Percentiles rank a stretch among this genome's conserved stretches.
Evolutionary conservation across 1,140 invertebrate species (phyloP).

Genomic region (Saxidomus purpurata): DNA sequence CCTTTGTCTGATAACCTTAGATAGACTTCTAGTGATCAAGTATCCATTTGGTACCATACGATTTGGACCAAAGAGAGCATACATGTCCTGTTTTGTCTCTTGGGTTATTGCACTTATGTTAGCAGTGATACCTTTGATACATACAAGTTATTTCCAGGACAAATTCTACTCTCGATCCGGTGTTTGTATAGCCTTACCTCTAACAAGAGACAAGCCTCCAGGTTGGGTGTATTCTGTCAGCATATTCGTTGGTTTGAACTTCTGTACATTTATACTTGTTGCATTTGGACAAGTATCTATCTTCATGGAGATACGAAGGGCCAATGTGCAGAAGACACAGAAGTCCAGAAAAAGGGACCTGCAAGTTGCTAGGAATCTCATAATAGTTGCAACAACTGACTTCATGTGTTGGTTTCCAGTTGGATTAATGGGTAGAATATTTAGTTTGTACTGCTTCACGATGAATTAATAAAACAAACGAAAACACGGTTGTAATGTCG

Average conservation of each 20-base stretch:
- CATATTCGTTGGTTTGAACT: constrained; percentile 73
- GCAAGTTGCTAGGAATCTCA: constrained; percentile 60
- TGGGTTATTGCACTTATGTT: constrained; percentile 69
- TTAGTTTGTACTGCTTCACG: too few relatives aligned
- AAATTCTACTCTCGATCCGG: constrained; percentile 70
- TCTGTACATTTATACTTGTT: constrained; percentile 58
- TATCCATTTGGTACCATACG: constrained; percentile 75
- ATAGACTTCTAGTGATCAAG: constrained; percentile 76
- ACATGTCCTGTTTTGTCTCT: background rate
- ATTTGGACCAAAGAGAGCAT: constrained; percentile 37
- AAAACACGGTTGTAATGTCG: too few relatives aligned
- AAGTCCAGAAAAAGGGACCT: constrained; percentile 50
- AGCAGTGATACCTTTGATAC: constrained; percentile 67
- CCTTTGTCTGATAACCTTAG: constrained; percentile 78
- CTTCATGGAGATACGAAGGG: constrained; percentile 17
- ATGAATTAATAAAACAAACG: too few relatives aligned
- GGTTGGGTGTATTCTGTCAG: constrained; percentile 66
- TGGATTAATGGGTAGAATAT: constrained; percentile 59
- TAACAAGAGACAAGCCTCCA: too few relatives aligned
- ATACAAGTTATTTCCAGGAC: constrained; percentile 46
- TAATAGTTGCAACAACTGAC: too few relatives aligned
- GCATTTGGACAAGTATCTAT: constrained; percentile 50
- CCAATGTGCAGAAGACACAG: background rate
- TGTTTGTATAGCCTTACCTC: constrained; percentile 73
- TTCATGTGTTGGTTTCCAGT: too few relatives aligned